Percentiles rank a stretch among this genome's conserved stretches.
Evolutionary conservation across 2,797 vertebrate genomes (phyloP).

Genomic region (Clarias platycephalus): DNA sequence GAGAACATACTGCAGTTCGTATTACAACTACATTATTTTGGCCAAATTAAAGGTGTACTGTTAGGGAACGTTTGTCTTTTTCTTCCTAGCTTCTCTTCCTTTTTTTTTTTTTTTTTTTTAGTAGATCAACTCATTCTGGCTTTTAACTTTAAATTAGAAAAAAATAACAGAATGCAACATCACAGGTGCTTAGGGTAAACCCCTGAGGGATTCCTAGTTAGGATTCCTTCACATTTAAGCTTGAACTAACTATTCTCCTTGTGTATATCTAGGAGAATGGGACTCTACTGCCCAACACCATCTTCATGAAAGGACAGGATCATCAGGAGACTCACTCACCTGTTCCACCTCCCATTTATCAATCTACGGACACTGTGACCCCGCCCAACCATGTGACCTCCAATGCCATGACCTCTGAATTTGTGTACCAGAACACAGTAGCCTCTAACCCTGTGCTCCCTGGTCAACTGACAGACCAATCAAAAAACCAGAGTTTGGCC

Average conservation of each 20-base stretch:
- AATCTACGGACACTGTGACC: constrained; percentile 48
- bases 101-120: not conserved
- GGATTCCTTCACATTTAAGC: not conserved
- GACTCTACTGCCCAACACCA: constrained; percentile 67
- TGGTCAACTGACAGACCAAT: constrained; percentile 44
- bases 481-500: constrained; percentile 65
- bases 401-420: constrained; percentile 63
- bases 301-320: constrained; percentile 68
- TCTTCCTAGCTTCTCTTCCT: not conserved
- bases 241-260: not conserved
- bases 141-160: not conserved
- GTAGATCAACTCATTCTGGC: not conserved
- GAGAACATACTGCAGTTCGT: not conserved
- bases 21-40: not conserved
- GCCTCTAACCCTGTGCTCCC: constrained; percentile 56
- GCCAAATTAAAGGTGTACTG: not conserved
- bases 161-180: not conserved
- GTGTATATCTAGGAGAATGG: constrained; percentile 69
- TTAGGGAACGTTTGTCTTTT: not conserved
- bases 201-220: too few species aligned
- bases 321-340: constrained; percentile 61
- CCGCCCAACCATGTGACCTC: constrained; percentile 59
- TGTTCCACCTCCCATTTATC: constrained; percentile 45
- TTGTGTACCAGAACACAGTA: constrained; percentile 61
- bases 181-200: not conserved